Percentiles rank a stretch among this genome's conserved stretches.
These are phyloP conservation scores for Pteronura brasiliensis DNA, from an alignment of 2,113 vertebrate genomes.

Conservation along the genomic window DNA sequence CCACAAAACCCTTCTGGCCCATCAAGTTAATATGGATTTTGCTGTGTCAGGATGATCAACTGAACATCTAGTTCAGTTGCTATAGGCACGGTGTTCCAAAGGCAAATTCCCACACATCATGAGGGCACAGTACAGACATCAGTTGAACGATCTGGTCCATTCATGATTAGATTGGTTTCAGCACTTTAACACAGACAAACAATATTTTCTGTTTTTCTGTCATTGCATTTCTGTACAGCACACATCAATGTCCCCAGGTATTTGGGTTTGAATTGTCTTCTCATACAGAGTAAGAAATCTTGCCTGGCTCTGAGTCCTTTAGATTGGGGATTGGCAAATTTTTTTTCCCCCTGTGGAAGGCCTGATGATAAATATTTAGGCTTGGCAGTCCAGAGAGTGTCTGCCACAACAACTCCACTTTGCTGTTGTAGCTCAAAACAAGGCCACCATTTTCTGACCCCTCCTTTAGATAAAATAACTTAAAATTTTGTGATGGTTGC, in stretches of 20 bases:
- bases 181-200: neutral
- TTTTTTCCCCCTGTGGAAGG: neutral
- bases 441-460: neutral
- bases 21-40: neutral
- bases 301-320: neutral
- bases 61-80: neutral
- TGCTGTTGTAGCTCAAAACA: neutral
- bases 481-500: neutral
- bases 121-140: neutral
- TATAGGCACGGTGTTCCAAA: neutral
- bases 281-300: neutral
- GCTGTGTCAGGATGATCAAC: neutral
- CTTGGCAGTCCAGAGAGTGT: neutral
- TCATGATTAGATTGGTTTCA: neutral
- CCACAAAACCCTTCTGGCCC: neutral
- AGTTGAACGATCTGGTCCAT: neutral
- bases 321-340: neutral
- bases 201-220: neutral
- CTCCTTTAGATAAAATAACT: neutral
- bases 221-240: neutral
- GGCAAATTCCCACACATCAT: fast-evolving
- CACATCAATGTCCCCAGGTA: neutral
- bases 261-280: neutral
- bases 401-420: neutral
- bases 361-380: neutral